Percentiles rank a stretch among this genome's conserved stretches.
These are phyloP conservation scores for Parotocinclus haroldoi DNA, from an alignment of 2,797 vertebrate genomes.

Conservation along the genomic window DNA sequence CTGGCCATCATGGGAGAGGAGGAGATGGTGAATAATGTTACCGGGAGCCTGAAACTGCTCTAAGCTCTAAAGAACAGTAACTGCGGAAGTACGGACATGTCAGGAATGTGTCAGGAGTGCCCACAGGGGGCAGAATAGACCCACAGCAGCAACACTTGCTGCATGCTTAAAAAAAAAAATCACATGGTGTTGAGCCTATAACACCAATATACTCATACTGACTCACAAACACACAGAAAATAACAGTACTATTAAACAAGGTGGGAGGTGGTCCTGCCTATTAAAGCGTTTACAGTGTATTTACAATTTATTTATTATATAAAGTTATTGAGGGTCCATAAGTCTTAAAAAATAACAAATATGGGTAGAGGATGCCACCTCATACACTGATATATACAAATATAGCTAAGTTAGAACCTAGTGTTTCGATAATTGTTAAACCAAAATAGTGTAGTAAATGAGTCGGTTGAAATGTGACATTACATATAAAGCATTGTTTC, in stretches of 20 bases:
- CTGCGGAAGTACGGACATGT: slow-evolving; percentile 43
- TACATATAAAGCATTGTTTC: slow-evolving; percentile 41
- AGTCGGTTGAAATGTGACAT: slow-evolving; percentile 34
- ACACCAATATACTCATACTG: slow-evolving; percentile 44
- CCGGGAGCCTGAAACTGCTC: slow-evolving; percentile 80
- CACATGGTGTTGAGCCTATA: slow-evolving; percentile 37
- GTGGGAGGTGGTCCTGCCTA: slow-evolving; percentile 32
- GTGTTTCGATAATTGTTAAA: slow-evolving; percentile 51
- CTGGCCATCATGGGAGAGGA: slow-evolving; percentile 80
- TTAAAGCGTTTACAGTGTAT: slow-evolving; percentile 44
- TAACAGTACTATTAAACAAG: slow-evolving; percentile 47
- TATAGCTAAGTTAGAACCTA: slow-evolving; percentile 34
- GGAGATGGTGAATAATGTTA: slow-evolving; percentile 80
- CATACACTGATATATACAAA: slow-evolving; percentile 22
- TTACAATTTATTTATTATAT: slow-evolving; percentile 35
- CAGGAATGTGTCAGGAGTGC: slow-evolving; percentile 41
- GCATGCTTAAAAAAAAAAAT: slow-evolving; percentile 47
- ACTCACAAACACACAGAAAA: slow-evolving; percentile 50
- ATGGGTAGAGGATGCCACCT: slow-evolving; percentile 17
- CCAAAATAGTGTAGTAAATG: slow-evolving; percentile 41
- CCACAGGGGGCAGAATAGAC: slow-evolving; percentile 64
- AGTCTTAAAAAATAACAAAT: slow-evolving; percentile 11
- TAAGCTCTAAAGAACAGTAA: slow-evolving; percentile 46
- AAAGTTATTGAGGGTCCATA: slow-evolving; percentile 16
- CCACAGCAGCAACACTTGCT: slow-evolving; percentile 52